Base-by-base conservation (phyloP, 2,888 invertebrate genomes). In the Hydriomena furcata region DNA sequence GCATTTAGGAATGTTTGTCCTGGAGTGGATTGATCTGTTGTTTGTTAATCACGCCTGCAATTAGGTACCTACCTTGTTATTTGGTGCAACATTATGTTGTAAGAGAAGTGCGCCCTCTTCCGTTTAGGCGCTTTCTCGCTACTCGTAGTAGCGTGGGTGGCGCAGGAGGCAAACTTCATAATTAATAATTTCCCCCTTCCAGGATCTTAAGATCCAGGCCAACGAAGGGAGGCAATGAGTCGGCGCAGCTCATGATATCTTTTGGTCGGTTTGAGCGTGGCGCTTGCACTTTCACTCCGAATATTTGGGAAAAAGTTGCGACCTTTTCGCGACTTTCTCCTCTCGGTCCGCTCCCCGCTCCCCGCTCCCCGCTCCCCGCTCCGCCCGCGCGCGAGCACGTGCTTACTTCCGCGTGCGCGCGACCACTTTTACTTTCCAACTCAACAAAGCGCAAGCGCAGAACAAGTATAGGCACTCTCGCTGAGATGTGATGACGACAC, bases 301-400 rank as follows among this genome's bases (percentile, higher is more conserved):
- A 88, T 90, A 90, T 90, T 90, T 90, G 86, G 89, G 84, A 84
- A 89, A 89, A 89, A 88, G 88, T 81, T 72, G 73, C 88, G 87
- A 90, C 89, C 89, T 90, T 88, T 88, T 84, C 76, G 82, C 83
- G 71, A 84, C 89, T 89, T 90, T 89, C 89, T 79, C 84, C 66
- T 68, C 68, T 69, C 68, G 64, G 65, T 61, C 68, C 53, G 47
- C 52, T 45, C 51, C 47, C 42, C 50, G 38, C 54, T 41, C 51
- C 52, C 48, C 38, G 23, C 10, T 34, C 38, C 52, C 45, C 42
- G 56, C 57, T 63, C 43, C 60, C 27, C 57, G 24, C 45, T 3
- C 17, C n/a, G 20, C 52, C 53, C 68, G 61, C 68, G 49, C 64
- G 65, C 65, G 55, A 52, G 63, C 74, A 70, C 77, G 71, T 73